Evolutionary conservation across 2,797 vertebrate genomes (phyloP).

Genomic region (Mus spretus): DNA sequence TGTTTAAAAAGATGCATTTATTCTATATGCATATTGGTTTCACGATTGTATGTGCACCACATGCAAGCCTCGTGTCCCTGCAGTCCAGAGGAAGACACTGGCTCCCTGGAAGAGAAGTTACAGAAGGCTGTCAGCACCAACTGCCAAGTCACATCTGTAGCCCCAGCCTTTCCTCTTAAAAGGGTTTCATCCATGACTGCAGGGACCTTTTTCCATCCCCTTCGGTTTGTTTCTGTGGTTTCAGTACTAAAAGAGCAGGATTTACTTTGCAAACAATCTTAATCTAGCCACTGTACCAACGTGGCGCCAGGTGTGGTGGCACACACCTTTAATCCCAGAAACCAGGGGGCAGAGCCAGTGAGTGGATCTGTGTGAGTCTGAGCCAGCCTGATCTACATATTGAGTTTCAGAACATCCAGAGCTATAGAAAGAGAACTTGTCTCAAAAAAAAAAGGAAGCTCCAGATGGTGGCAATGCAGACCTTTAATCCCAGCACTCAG

Average conservation of each 20-base stretch:
- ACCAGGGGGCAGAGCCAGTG: neutral
- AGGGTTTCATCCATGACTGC: neutral
- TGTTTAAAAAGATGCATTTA: neutral
- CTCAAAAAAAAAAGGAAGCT: no score
- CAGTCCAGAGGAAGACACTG: neutral
- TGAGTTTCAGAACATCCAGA: neutral
- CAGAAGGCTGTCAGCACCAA: neutral
- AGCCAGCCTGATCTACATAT: neutral
- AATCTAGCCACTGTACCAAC: neutral
- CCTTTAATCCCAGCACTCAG: neutral
- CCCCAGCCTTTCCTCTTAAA: neutral
- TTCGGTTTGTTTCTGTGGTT: neutral
- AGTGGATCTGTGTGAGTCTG: neutral
- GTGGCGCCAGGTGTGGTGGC: neutral
- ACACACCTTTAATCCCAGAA: neutral
- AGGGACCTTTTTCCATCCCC: neutral
- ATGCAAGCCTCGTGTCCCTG: neutral
- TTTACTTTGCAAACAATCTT: slow-evolving; percentile 12
- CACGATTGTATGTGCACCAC: neutral
- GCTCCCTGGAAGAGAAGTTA: no score
- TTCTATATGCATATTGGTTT: neutral
- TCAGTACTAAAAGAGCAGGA: neutral
- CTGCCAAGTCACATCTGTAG: neutral
- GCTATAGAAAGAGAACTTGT: neutral
- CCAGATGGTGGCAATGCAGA: neutral